These are phyloP conservation scores for Drosophila subquinaria DNA, from an alignment of 2,888 invertebrate genomes.

Conservation along the genomic window DNA sequence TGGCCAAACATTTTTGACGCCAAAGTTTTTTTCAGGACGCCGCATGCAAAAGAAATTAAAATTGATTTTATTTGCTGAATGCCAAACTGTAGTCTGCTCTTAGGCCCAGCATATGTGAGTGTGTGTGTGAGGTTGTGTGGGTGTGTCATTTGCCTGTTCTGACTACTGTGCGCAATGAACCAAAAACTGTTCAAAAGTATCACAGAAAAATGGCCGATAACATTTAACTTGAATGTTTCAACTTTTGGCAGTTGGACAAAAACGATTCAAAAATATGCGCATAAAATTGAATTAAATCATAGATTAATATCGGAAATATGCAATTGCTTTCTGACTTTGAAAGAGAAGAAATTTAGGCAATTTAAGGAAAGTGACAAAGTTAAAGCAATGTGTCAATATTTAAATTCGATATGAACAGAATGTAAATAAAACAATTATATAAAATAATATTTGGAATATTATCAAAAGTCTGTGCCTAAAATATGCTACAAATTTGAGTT, in stretches of 20 bases:
- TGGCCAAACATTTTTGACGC: slow-evolving; percentile 47
- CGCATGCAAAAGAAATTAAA: slow-evolving; percentile 60
- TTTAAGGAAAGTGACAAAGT: neutral
- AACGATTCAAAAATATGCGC: slow-evolving; percentile 19
- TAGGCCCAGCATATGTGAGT: slow-evolving; percentile 11
- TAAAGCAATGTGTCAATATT: neutral
- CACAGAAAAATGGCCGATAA: slow-evolving; percentile 4
- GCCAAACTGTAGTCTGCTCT: slow-evolving; percentile 15
- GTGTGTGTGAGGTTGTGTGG: neutral
- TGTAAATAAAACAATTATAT: neutral
- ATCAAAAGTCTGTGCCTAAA: neutral
- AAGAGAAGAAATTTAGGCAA: neutral
- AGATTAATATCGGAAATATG: slow-evolving; percentile 11
- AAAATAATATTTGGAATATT: neutral
- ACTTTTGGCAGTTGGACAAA: slow-evolving; percentile 6
- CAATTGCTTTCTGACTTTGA: neutral
- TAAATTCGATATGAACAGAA: neutral
- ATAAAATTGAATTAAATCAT: slow-evolving; percentile 21
- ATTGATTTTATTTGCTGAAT: slow-evolving; percentile 62
- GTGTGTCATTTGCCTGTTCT: neutral
- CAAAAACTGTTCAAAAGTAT: slow-evolving; percentile 27
- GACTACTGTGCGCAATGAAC: slow-evolving; percentile 39
- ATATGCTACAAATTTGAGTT: neutral
- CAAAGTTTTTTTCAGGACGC: slow-evolving; percentile 32
- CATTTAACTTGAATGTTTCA: slow-evolving; percentile 16